A percentile compares a stretch with the other conserved stretches of the same genome.
These are phyloP conservation scores for Chrysochloris asiatica DNA, from an alignment of 2,113 vertebrate species.

Conservation along the genomic window DNA sequence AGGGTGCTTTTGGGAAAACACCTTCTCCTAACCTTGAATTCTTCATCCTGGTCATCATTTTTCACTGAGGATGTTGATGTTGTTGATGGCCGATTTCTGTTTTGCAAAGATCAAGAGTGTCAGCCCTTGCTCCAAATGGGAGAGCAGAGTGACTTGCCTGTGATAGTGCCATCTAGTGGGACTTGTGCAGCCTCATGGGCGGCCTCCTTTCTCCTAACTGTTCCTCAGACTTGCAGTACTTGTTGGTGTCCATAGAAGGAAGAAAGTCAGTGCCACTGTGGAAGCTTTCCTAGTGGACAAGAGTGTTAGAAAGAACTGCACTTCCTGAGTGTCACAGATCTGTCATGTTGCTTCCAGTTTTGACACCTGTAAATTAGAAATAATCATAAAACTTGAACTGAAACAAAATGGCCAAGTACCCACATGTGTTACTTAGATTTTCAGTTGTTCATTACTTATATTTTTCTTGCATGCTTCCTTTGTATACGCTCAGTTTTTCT, in stretches of 20 bases:
- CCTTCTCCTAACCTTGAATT: not conserved
- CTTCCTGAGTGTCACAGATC: constrained; percentile 67
- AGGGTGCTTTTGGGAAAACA: constrained; percentile 27
- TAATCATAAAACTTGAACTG: constrained; percentile 1
- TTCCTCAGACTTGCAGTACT: constrained; percentile 69
- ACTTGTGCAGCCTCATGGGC: constrained; percentile 57
- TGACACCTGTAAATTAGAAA: constrained; percentile 49
- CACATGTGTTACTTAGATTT: not conserved
- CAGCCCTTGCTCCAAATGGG: constrained; percentile 59
- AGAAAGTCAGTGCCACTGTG: constrained; percentile 77
- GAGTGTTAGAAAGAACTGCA: constrained; percentile 65
- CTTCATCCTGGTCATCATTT: constrained; percentile 71
- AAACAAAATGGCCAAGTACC: constrained; percentile 30
- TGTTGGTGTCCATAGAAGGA: constrained; percentile 81
- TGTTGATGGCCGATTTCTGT: constrained; percentile 69
- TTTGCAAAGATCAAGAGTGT: constrained; percentile 73
- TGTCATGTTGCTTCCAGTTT: not conserved
- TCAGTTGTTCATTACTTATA: not conserved
- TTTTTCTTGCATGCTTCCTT: not conserved
- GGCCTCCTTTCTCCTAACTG: constrained; percentile 63
- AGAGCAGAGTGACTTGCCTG: constrained; percentile 47
- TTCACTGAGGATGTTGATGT: constrained; percentile 72
- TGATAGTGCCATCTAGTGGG: constrained; percentile 86
- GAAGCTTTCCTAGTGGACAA: constrained; percentile 72
- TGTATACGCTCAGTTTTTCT: constrained; percentile 6